Percentiles rank a stretch among this genome's conserved stretches.
Conservation (phyloP, 2,113 vertebrate genomes). For the Laticauda colubrina region DNA sequence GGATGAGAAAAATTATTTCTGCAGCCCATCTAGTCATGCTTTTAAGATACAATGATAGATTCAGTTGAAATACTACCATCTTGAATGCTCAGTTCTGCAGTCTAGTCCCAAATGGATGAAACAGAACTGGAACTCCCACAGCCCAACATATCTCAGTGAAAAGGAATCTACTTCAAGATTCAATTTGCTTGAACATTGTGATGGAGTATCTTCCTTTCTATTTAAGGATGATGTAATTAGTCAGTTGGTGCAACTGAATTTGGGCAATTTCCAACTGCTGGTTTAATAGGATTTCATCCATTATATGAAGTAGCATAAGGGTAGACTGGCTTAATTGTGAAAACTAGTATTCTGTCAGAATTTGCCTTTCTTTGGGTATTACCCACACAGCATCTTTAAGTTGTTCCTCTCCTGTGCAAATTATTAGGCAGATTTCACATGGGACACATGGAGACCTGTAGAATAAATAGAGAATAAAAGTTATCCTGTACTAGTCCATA, state of each 20-base stretch:
- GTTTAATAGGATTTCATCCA: background rate
- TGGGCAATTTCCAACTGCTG: background rate
- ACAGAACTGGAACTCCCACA: background rate
- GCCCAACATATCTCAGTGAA: background rate
- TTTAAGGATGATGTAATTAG: background rate
- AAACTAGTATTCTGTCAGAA: background rate
- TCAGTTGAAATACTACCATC: background rate
- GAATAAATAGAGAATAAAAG: background rate
- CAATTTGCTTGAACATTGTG: background rate
- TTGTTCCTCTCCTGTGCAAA: background rate
- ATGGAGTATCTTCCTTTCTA: background rate
- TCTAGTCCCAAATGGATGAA: background rate
- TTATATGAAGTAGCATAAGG: background rate
- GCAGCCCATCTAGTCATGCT: background rate
- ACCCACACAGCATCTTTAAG: background rate
- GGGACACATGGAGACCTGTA: background rate
- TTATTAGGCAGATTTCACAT: background rate
- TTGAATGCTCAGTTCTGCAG: background rate
- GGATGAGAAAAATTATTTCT: background rate
- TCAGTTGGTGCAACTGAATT: background rate
- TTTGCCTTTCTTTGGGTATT: background rate
- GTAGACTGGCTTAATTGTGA: background rate
- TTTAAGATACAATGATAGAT: background rate
- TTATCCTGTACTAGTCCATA: background rate
- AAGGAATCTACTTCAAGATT: background rate